phyloP scores from a whole-genome alignment of 2,797 vertebrate species.

The Pagetopsis macropterus region DNA sequence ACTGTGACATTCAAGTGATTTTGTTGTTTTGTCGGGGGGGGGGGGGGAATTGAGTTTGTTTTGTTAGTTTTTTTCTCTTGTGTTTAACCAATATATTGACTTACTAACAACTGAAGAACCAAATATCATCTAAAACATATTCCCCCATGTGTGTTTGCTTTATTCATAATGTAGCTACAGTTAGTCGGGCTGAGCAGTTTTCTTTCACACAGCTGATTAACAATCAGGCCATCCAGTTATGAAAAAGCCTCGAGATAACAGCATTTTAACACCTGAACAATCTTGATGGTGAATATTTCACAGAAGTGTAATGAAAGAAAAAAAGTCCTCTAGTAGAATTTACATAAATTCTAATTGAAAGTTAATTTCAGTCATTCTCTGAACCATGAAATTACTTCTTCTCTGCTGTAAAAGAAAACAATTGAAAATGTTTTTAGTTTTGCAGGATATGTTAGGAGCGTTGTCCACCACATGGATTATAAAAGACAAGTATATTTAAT shows the following conservation, averaged over 20 bases:
- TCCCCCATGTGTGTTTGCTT: background rate
- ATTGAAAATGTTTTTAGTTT: background rate
- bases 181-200: background rate
- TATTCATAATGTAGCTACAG: background rate
- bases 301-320: constrained; percentile 36
- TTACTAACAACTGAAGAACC: background rate
- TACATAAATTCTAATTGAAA: constrained; percentile 28
- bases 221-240: constrained; percentile 19
- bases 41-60: too few species aligned
- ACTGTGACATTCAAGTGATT: background rate
- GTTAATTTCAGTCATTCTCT: constrained; percentile 36
- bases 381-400: constrained; percentile 49
- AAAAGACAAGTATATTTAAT: background rate
- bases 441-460: too few species aligned
- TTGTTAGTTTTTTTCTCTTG: too few species aligned
- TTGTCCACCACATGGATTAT: too few species aligned
- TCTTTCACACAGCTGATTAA: constrained; percentile 31
- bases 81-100: constrained; percentile 25
- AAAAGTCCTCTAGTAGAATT: constrained; percentile 8
- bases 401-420: constrained; percentile 9
- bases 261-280: constrained; percentile 49
- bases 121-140: background rate
- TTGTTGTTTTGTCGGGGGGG: too few species aligned
- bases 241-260: constrained; percentile 34
- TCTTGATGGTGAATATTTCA: constrained; percentile 49